phyloP scores from a whole-genome alignment of 2,888 invertebrate genomes.

The Hoplodrina ambigua region DNA sequence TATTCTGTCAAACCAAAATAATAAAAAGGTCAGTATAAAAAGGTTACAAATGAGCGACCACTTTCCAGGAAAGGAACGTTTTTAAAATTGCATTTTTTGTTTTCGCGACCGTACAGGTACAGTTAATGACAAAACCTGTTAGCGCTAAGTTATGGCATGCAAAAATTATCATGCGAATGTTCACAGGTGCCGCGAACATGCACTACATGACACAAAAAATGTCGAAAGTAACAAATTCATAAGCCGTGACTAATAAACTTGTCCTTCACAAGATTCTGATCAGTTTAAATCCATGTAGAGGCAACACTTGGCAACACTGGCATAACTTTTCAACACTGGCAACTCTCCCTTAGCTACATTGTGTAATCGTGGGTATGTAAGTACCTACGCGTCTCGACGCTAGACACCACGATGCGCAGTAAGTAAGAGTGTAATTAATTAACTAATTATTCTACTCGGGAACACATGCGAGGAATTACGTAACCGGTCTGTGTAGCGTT shows the following conservation, averaged over 20 bases:
- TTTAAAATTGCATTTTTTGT: background rate
- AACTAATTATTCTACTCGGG: constrained; percentile 72
- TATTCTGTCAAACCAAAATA: too few relatives aligned
- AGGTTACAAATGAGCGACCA: background rate
- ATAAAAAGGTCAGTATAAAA: too few relatives aligned
- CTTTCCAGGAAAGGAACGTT: background rate
- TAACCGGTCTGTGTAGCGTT: constrained; percentile 68
- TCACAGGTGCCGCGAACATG: constrained; percentile 21
- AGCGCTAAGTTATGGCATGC: constrained; percentile 3
- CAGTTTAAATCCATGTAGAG: constrained; percentile 38
- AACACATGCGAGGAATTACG: constrained; percentile 70
- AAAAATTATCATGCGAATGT: constrained; percentile 25
- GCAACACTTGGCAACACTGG: constrained; percentile 31
- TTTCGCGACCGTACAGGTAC: background rate
- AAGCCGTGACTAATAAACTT: constrained; percentile 66
- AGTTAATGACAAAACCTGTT: constrained; percentile 16
- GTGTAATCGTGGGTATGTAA: constrained; percentile 50
- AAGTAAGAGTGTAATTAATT: constrained; percentile 76
- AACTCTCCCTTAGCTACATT: constrained; percentile 58
- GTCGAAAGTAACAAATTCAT: constrained; percentile 59
- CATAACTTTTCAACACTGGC: constrained; percentile 35
- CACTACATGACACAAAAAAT: constrained; percentile 43
- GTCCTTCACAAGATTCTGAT: constrained; percentile 64
- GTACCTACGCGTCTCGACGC: constrained; percentile 29
- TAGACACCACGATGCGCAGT: constrained; percentile 58